Percentiles rank a stretch among this genome's conserved stretches.
phyloP scores from a whole-genome alignment of 1,140 invertebrate species.

The Dendroctonus ponderosae region DNA sequence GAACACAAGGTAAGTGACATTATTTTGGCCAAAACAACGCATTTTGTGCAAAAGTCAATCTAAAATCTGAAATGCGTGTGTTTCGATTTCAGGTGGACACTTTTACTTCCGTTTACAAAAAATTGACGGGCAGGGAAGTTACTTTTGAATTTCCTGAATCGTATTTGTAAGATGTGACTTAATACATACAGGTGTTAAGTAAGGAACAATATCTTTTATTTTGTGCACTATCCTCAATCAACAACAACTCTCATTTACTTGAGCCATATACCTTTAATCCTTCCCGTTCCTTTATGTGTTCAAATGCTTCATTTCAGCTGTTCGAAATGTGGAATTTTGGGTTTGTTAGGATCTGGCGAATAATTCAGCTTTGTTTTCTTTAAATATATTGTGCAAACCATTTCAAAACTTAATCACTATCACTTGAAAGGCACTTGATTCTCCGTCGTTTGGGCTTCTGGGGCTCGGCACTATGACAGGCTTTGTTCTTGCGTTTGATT shows the following conservation, averaged over 20 bases:
- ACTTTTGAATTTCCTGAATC: conserved; percentile 99
- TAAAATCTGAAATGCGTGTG: conserved; percentile 6
- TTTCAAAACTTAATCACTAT: conserved; percentile 32
- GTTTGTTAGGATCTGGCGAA: no score
- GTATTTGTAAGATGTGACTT: conserved; percentile 70
- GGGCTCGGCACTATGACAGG: conserved; percentile 10
- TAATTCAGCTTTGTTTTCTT: no score
- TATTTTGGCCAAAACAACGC: conserved; percentile 6
- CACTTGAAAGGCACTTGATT: conserved; percentile 31
- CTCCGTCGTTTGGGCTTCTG: conserved; percentile 37
- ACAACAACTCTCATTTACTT: no score
- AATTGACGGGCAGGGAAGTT: conserved; percentile 97
- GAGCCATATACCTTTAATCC: no score
- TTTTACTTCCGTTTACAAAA: conserved; percentile 98
- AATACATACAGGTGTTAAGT: no score
- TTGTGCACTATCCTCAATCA: no score
- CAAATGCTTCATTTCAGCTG: no score
- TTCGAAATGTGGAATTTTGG: no score
- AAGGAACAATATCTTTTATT: no score
- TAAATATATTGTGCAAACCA: no score
- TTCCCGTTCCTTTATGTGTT: no score
- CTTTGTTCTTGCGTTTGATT: conserved; percentile 38
- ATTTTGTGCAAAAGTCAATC: not conserved
- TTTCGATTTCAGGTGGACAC: conserved; percentile 84
- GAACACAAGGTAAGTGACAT: conserved; percentile 87